Conservation (phyloP, 2,888 invertebrate genomes). For the Lymantria dispar region DNA sequence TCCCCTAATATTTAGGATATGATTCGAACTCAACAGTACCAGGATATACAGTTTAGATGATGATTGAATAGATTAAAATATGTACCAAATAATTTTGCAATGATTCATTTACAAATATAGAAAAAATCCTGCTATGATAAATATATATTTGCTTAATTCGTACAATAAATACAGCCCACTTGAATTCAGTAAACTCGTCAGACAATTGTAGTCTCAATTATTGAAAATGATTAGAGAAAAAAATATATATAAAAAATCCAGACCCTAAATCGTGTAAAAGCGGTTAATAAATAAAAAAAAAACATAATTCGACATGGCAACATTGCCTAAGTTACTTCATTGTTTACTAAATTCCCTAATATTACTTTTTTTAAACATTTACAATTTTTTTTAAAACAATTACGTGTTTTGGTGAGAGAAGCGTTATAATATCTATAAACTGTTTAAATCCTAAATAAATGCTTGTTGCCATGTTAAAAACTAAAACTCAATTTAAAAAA, state of each 20-base stretch:
- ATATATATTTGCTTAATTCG: slow-evolving; percentile 8
- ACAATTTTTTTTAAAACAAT: slow-evolving; percentile 3
- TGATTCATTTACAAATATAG: slow-evolving; percentile 7
- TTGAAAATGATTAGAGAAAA: slow-evolving; percentile 7
- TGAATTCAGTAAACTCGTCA: slow-evolving; percentile 44
- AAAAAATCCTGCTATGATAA: slow-evolving; percentile 10
- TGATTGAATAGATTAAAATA: neutral
- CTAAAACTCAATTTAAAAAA: slow-evolving; percentile 13
- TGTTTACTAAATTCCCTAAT: slow-evolving; percentile 1
- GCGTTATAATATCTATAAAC: neutral
- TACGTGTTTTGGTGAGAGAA: neutral
- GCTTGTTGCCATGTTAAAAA: slow-evolving; percentile 25
- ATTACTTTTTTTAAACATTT: slow-evolving; percentile 2
- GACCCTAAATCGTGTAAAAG: slow-evolving; percentile 10
- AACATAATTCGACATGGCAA: slow-evolving; percentile 21
- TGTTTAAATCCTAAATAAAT: slow-evolving; percentile 9
- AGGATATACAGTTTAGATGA: too few relatives aligned
- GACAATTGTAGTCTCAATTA: slow-evolving; percentile 18
- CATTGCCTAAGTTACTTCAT: slow-evolving; percentile 7
- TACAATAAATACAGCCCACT: slow-evolving; percentile 31
- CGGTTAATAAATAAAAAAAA: slow-evolving; percentile 5
- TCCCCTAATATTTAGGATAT: too few relatives aligned
- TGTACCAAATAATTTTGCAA: slow-evolving; percentile 7
- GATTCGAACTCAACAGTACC: too few relatives aligned
- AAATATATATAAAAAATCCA: slow-evolving; percentile 15